A percentile compares a stretch with the other conserved stretches of the same genome.
These are phyloP conservation scores for Oplegnathus fasciatus DNA, from an alignment of 2,113 vertebrate species.

Conservation along the genomic window DNA sequence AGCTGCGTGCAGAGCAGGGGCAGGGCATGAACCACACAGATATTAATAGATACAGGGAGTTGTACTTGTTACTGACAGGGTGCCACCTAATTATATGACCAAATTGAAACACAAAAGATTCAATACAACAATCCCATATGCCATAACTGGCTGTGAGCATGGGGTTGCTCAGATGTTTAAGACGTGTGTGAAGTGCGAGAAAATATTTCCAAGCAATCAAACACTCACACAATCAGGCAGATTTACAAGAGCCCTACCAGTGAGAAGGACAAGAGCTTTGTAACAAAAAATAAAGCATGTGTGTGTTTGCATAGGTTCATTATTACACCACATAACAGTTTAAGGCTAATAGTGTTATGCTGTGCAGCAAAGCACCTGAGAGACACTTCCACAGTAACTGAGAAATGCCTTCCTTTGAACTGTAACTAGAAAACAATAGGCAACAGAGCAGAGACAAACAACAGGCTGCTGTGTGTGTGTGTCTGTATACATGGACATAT, in stretches of 20 bases:
- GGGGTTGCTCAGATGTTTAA: not conserved
- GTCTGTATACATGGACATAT: slow-evolving; percentile 12
- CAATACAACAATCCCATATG: slow-evolving; percentile 27
- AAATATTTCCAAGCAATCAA: slow-evolving; percentile 9
- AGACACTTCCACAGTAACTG: slow-evolving; percentile 55
- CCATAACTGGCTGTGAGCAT: not conserved
- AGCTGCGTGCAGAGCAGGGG: slow-evolving; percentile 55
- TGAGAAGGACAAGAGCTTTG: not conserved
- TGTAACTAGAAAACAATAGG: slow-evolving; percentile 65
- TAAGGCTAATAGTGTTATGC: slow-evolving; percentile 4
- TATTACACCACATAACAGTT: not conserved
- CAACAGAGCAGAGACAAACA: slow-evolving; percentile 65
- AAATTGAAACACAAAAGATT: slow-evolving; percentile 34
- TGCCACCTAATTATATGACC: slow-evolving; percentile 58
- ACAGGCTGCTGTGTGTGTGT: slow-evolving; percentile 46
- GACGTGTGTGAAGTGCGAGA: not conserved
- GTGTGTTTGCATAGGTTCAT: not conserved
- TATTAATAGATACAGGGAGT: slow-evolving; percentile 77
- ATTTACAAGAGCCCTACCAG: not conserved
- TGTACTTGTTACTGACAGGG: slow-evolving; percentile 68
- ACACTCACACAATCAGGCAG: not conserved
- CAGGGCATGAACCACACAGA: slow-evolving; percentile 58
- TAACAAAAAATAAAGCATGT: not conserved
- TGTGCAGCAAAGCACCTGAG: slow-evolving; percentile 13
- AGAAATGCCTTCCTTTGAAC: slow-evolving; percentile 61